Evolutionary conservation across 2,113 vertebrate species (phyloP).

Genomic region (Murina feae): DNA sequence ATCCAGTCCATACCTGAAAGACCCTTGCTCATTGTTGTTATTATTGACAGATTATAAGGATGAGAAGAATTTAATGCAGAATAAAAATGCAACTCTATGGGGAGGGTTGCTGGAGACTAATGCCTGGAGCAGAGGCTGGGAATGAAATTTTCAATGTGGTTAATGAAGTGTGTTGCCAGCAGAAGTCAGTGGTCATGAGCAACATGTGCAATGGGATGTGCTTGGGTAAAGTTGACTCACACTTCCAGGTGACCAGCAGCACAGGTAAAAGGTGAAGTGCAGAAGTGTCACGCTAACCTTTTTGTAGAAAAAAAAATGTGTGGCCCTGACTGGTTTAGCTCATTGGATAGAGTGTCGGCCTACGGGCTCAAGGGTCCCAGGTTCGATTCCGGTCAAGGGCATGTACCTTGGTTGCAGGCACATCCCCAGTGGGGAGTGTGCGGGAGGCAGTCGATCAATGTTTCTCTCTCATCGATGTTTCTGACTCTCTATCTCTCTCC

Average conservation of each 20-base stretch:
- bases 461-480: too few species aligned
- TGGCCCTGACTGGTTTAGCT: too few species aligned
- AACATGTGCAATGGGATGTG: not conserved
- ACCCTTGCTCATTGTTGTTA: not conserved
- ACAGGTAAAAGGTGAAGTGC: not conserved
- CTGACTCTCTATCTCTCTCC: too few species aligned
- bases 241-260: not conserved
- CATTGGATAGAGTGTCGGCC: too few species aligned
- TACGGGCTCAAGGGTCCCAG: too few species aligned
- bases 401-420: too few species aligned
- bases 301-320: not conserved
- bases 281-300: not conserved
- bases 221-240: not conserved
- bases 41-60: not conserved
- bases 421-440: too few species aligned
- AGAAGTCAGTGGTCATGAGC: conserved; percentile 34
- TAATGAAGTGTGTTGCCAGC: conserved; percentile 19
- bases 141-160: not conserved
- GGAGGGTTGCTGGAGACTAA: not conserved
- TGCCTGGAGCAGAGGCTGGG: not conserved
- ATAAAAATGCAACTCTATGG: not conserved
- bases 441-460: too few species aligned
- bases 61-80: not conserved
- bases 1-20: not conserved
- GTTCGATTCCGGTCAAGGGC: too few species aligned